These are phyloP conservation scores for Onychorhynchus coronatus DNA, from an alignment of 2,113 vertebrate genomes.

Conservation along the genomic window DNA sequence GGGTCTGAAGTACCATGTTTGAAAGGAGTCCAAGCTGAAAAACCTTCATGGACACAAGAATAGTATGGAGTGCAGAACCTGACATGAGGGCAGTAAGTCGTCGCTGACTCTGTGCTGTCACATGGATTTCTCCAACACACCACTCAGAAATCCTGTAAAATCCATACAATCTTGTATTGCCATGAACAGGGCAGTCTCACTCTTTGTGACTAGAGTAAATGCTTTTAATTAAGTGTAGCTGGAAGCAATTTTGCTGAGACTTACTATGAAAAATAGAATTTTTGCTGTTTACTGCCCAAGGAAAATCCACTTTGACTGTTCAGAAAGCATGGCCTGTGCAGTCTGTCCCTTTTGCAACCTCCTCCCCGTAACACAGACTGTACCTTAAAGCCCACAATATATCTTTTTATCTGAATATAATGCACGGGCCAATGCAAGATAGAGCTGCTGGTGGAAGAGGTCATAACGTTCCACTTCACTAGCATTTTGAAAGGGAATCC, in stretches of 20 bases:
- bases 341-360: background rate
- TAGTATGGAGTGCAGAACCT: background rate
- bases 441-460: background rate
- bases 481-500: constrained; percentile 30
- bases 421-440: background rate
- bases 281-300: background rate
- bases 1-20: fast-evolving
- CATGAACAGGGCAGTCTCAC: background rate
- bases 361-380: background rate
- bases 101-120: background rate
- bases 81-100: background rate
- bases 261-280: background rate
- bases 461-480: constrained; percentile 15
- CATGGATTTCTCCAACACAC: background rate
- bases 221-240: background rate
- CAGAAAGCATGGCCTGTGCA: background rate
- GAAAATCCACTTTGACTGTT: background rate
- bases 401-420: constrained; percentile 12
- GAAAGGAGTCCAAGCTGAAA: background rate
- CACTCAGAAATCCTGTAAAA: background rate
- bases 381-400: background rate
- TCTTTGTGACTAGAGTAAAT: background rate
- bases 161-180: background rate
- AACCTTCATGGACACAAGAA: background rate
- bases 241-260: background rate